A percentile compares a stretch with the other conserved stretches of the same genome.
phyloP scores from a whole-genome alignment of 2,888 invertebrate species.

The Zele albiditarsus region DNA sequence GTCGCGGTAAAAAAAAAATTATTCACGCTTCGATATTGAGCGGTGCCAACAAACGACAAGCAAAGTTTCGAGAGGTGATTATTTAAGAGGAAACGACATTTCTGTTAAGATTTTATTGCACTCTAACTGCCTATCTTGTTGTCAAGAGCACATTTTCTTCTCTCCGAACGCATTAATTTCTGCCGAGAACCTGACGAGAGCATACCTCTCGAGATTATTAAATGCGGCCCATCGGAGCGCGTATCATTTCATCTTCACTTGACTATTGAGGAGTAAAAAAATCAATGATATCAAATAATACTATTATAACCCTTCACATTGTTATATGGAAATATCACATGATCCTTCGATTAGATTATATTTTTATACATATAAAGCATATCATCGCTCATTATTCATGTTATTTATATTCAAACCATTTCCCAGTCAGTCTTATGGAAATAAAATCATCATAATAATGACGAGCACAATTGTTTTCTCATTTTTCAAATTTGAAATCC shows the following conservation, averaged over 20 bases:
- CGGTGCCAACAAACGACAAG: background rate
- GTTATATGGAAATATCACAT: conserved; percentile 17
- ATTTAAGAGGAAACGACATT: background rate
- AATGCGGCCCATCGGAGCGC: conserved; percentile 55
- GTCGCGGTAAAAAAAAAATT: background rate
- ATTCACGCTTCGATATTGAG: background rate
- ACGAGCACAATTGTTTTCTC: too few relatives aligned
- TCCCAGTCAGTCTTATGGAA: too few relatives aligned
- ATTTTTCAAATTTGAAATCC: too few relatives aligned
- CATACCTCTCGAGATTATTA: conserved; percentile 41
- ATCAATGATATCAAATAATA: conserved; percentile 33
- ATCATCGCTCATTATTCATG: background rate
- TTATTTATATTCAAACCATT: background rate
- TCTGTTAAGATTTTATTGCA: background rate
- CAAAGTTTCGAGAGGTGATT: background rate
- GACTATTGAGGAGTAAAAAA: conserved; percentile 52
- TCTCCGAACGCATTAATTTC: background rate
- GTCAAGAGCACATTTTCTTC: background rate
- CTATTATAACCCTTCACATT: background rate
- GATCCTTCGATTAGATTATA: background rate
- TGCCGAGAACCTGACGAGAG: background rate
- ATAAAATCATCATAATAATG: too few relatives aligned
- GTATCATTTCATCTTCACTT: conserved; percentile 49
- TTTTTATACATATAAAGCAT: background rate
- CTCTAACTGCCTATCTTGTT: background rate